A percentile compares a stretch with the other conserved stretches of the same genome.
Conservation (phyloP, 1,140 invertebrate genomes). For the Hylaeus volcanicus region DNA sequence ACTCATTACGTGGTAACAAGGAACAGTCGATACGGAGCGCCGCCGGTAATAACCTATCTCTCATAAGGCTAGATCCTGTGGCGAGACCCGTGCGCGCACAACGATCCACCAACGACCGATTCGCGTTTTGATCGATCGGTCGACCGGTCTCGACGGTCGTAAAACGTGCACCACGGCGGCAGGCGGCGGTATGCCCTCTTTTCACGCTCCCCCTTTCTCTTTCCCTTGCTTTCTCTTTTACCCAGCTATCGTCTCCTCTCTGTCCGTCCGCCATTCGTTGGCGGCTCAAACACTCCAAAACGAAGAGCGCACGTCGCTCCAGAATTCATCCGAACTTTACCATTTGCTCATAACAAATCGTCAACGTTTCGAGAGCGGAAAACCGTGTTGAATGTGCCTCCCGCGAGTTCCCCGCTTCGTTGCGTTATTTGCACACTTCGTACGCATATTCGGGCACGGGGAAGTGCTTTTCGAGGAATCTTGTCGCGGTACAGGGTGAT, state of each 20-base stretch:
- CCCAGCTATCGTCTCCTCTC: constrained; percentile 21
- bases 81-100: constrained; percentile 18
- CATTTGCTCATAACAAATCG: constrained; percentile 60
- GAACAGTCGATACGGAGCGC: constrained; percentile 50
- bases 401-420: constrained; percentile 32
- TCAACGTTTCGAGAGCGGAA: constrained; percentile 39
- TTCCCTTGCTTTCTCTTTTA: neutral
- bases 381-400: constrained; percentile 45
- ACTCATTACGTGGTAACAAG: constrained; percentile 73
- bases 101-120: constrained; percentile 58
- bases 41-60: constrained; percentile 65
- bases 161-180: constrained; percentile 35
- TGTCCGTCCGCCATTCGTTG: constrained; percentile 41
- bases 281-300: constrained; percentile 26
- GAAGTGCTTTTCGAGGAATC: neutral
- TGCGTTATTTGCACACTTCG: constrained; percentile 48
- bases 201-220: constrained; percentile 16
- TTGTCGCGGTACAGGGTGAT: constrained; percentile 14
- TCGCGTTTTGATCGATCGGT: constrained; percentile 64
- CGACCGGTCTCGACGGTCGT: constrained; percentile 54
- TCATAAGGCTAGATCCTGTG: constrained; percentile 20
- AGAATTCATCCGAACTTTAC: constrained; percentile 46
- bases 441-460: neutral
- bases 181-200: neutral
- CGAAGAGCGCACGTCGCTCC: constrained; percentile 19